phyloP scores from a whole-genome alignment of 2,113 vertebrate species.

The Fukomys damarensis region DNA sequence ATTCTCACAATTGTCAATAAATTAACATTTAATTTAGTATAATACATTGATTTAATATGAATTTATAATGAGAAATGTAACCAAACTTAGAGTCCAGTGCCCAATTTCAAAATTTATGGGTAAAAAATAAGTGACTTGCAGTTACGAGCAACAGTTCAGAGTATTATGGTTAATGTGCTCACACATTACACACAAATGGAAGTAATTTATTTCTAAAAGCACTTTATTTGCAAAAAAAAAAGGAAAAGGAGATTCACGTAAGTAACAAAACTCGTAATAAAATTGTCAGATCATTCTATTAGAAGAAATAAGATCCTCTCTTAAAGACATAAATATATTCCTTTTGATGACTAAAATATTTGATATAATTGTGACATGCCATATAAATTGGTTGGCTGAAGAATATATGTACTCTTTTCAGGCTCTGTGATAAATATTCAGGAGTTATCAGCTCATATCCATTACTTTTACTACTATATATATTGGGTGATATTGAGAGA shows the following conservation, averaged over 20 bases:
- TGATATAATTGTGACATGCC: constrained; percentile 27
- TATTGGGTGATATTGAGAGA: constrained; percentile 42
- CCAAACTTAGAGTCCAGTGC: not conserved
- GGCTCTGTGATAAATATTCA: constrained; percentile 26
- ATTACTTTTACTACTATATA: not conserved
- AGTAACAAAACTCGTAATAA: constrained; percentile 61
- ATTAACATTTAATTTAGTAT: constrained; percentile 17
- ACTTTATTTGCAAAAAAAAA: constrained; percentile 68
- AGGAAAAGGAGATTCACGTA: constrained; percentile 51
- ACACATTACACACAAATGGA: constrained; percentile 58
- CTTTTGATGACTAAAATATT: constrained; percentile 48
- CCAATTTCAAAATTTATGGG: constrained; percentile 62
- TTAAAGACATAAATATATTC: constrained; percentile 35
- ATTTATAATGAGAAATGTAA: not conserved
- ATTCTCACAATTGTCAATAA: not conserved
- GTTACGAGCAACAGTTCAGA: constrained; percentile 50
- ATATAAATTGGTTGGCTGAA: not conserved
- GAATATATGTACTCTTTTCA: not conserved
- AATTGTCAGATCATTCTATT: constrained; percentile 58
- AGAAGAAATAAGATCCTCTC: constrained; percentile 55
- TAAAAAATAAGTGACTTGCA: constrained; percentile 54
- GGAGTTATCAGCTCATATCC: not conserved
- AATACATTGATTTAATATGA: not conserved
- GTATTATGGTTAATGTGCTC: constrained; percentile 19
- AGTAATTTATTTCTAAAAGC: constrained; percentile 74